Percentiles rank a stretch among this genome's conserved stretches.
Evolutionary conservation across 2,797 vertebrate species (phyloP).

Genomic region (Falco concolor): DNA sequence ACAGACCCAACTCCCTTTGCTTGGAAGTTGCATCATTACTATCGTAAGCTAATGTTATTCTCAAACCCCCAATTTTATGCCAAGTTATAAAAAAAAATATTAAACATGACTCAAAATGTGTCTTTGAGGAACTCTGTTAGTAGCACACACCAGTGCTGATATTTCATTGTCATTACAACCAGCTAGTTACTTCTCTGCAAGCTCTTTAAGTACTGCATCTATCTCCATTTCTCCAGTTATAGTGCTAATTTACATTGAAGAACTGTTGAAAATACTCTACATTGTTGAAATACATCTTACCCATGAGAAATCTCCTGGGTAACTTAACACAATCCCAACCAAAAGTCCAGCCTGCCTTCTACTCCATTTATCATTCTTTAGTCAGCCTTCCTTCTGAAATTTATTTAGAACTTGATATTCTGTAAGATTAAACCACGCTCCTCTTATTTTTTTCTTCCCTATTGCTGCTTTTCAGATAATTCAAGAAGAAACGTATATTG

Average conservation of each 20-base stretch:
- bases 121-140: not conserved
- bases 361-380: not conserved
- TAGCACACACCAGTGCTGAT: not conserved
- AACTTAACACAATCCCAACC: not conserved
- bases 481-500: not conserved
- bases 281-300: not conserved
- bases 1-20: not conserved
- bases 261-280: not conserved
- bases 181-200: not conserved
- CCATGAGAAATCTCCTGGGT: not conserved
- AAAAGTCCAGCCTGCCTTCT: not conserved
- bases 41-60: not conserved
- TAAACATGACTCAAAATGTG: not conserved
- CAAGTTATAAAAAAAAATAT: not conserved
- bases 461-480: not conserved
- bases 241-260: not conserved
- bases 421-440: not conserved
- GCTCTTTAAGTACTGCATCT: not conserved
- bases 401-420: not conserved
- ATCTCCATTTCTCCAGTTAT: not conserved
- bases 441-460: not conserved
- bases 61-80: not conserved
- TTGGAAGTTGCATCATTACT: not conserved
- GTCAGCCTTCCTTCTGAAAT: not conserved
- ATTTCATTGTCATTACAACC: not conserved